A percentile compares a stretch with the other conserved stretches of the same genome.
These are phyloP conservation scores for Prenolepis imparis DNA, from an alignment of 2,888 invertebrate species.

Conservation along the genomic window DNA sequence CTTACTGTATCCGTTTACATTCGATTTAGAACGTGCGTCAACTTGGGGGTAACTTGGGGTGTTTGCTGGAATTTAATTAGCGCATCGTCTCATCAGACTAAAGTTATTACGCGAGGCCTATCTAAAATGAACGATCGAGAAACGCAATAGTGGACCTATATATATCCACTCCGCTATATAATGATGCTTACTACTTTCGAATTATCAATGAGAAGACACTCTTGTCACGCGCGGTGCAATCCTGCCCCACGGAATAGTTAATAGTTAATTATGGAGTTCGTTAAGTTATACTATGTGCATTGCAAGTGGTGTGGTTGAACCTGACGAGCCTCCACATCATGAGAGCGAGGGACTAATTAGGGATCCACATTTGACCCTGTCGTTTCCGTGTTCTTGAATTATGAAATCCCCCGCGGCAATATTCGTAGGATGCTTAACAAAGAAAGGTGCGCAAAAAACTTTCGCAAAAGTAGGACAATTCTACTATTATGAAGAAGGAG, in stretches of 20 bases:
- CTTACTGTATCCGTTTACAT: background rate
- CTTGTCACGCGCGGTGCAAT: background rate
- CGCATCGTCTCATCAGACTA: constrained; percentile 69
- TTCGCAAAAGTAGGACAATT: constrained; percentile 33
- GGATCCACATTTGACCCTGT: background rate
- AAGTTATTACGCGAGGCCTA: constrained; percentile 65
- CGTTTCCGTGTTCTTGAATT: constrained; percentile 30
- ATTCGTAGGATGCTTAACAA: constrained; percentile 16
- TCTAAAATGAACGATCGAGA: constrained; percentile 1
- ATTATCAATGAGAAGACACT: background rate
- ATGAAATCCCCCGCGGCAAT: constrained; percentile 8
- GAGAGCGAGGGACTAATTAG: constrained; percentile 20
- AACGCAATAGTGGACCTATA: background rate
- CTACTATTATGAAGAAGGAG: background rate
- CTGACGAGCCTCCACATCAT: background rate
- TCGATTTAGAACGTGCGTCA: constrained; percentile 40
- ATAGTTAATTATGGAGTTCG: constrained; percentile 31
- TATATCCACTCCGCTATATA: background rate
- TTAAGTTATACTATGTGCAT: constrained; percentile 19
- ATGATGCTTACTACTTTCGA: background rate
- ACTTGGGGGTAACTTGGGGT: constrained; percentile 37
- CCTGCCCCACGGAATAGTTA: background rate
- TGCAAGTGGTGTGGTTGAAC: constrained; percentile 1
- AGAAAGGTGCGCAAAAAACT: background rate
- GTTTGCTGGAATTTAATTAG: constrained; percentile 74